Conservation (phyloP, 2,888 invertebrate species). For the Nemotelus pantherinus region DNA sequence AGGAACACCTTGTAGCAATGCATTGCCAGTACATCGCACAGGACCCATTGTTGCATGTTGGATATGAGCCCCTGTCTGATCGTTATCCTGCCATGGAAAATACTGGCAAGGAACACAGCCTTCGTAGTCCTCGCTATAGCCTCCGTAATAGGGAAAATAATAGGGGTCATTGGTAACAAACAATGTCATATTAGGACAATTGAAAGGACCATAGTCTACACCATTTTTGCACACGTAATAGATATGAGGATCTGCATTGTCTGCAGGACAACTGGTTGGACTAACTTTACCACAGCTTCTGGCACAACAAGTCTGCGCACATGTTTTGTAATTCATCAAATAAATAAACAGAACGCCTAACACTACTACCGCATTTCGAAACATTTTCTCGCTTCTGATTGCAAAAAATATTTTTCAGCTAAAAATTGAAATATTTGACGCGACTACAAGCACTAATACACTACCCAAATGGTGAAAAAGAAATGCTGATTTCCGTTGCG, state of each 20-base stretch:
- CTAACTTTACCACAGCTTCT: not conserved
- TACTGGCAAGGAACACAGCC: conserved; percentile 22
- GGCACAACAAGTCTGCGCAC: not conserved
- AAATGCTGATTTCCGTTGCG: too few species aligned
- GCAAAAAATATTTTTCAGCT: too few species aligned
- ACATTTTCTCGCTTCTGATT: not conserved
- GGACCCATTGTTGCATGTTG: not conserved
- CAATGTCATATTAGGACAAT: conserved; percentile 12
- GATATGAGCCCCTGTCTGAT: not conserved
- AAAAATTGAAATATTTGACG: too few species aligned
- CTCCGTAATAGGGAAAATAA: not conserved
- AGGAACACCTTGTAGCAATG: not conserved
- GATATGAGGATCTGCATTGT: not conserved
- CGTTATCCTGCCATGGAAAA: not conserved
- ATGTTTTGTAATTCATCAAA: too few species aligned
- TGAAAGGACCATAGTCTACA: too few species aligned
- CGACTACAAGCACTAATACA: too few species aligned
- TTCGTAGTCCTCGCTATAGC: not conserved
- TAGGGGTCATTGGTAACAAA: not conserved
- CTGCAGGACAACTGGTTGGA: not conserved
- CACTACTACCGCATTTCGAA: not conserved
- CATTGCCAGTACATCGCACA: not conserved
- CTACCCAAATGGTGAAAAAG: too few species aligned
- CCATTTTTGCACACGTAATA: not conserved
- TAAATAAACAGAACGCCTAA: not conserved